Base-by-base conservation (phyloP, 2,888 invertebrate species). In the Pharmacophagus antenor region DNA sequence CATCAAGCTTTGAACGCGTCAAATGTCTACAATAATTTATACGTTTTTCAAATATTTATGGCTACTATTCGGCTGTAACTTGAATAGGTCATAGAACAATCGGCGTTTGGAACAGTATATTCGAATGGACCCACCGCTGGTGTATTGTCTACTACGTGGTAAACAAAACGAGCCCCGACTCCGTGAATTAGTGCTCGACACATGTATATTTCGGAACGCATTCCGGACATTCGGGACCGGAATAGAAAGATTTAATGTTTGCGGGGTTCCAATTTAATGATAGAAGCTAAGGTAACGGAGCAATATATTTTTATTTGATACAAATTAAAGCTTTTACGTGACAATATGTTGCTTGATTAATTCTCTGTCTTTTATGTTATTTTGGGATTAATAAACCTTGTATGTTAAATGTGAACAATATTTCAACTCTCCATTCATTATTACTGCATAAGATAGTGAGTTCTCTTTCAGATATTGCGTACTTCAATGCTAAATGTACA, bases 181-280 rank as follows among this genome's bases (percentile, higher is more conserved):
- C 58, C 65, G 72, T 86, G 86, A 87, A 74, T 84, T 85, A 87
- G 72, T 76, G 76, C 70, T 70, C 73, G 79, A 84, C 87, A 87
- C 86, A 84, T 88, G 87, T 70, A 71, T 48, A 59, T 62, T 63
- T 65, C 62, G 56, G 71, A 67, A 70, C 80, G 72, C 82, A 85
- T 85, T 82, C 84, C 82, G 67, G 67, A 67, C 67, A 67, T 67
- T 70, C 55, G 62, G 65, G 67, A 65, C 76, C 67, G 72, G 76
- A 82, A 85, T 82, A 85, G 79, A 76, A 69, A 62, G 66, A 67
- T 71, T 67, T 71, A 75, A n/a, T 21, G 47, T 23, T 20, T 25
- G 18, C 47, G 21, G 18, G 20, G 18, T 50, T 57, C 27, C 21
- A 42, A 42, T 56, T 17, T 18, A 20, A 44, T 2, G n/a, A 18